A percentile compares a stretch with the other conserved stretches of the same genome.
These are phyloP conservation scores for Cephalotes varians DNA, from an alignment of 2,888 invertebrate species.

Conservation along the genomic window DNA sequence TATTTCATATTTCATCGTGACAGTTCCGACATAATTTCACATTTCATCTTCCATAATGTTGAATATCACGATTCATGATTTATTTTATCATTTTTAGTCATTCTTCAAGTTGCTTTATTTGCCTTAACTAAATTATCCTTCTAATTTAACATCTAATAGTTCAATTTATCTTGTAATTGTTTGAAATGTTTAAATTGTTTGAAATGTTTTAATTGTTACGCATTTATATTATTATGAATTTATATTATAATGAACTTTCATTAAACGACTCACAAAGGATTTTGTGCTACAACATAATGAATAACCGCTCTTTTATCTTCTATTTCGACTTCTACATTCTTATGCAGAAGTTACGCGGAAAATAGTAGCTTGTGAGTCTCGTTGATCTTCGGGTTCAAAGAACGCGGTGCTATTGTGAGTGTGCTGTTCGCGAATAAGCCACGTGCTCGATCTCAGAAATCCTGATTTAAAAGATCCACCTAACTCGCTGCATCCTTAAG, in stretches of 20 bases:
- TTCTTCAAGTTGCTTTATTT: not conserved
- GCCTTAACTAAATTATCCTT: not conserved
- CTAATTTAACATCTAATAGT: not conserved
- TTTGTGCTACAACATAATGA: conserved; percentile 7
- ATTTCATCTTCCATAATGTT: not conserved
- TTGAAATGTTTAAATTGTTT: not conserved
- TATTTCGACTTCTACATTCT: conserved; percentile 5
- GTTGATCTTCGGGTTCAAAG: conserved; percentile 30
- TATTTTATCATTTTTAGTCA: conserved; percentile 1
- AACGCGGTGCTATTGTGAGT: conserved; percentile 32
- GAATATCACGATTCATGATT: conserved; percentile 4
- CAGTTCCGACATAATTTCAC: not conserved
- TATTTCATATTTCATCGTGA: conserved; percentile 37
- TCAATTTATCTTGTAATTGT: not conserved
- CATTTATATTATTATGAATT: not conserved
- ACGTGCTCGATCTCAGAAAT: conserved; percentile 45
- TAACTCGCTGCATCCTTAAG: conserved; percentile 31
- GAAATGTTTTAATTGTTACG: not conserved
- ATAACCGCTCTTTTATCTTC: not conserved
- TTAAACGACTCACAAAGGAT: not conserved
- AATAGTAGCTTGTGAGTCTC: conserved; percentile 21
- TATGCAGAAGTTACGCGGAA: conserved; percentile 10
- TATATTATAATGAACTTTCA: not conserved
- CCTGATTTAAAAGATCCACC: conserved; percentile 45
- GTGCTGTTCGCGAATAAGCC: conserved; percentile 33